phyloP scores from a whole-genome alignment of 2,888 invertebrate species.

The Brenthis hecate region DNA sequence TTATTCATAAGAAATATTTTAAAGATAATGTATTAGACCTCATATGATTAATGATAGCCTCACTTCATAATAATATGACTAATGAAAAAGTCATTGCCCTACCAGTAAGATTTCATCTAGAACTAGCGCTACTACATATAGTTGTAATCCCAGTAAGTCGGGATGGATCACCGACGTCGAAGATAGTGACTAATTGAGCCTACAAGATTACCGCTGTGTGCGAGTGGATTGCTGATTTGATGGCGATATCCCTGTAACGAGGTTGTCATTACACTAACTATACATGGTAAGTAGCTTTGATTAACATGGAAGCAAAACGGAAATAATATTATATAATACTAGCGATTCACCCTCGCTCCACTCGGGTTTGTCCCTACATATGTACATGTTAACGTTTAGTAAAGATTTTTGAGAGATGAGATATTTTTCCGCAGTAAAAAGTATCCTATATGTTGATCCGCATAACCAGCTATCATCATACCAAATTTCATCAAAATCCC shows the following conservation, averaged over 20 bases:
- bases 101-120: neutral
- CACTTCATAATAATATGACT: neutral
- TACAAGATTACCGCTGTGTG: constrained; percentile 20
- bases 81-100: neutral
- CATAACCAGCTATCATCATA: no score
- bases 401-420: no score
- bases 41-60: neutral
- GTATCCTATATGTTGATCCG: no score
- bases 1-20: neutral
- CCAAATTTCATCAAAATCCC: no score
- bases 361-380: no score
- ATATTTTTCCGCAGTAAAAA: no score
- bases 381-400: no score
- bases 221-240: constrained; percentile 21
- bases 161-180: constrained; percentile 6
- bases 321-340: no score
- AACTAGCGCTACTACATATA: neutral
- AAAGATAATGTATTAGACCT: neutral
- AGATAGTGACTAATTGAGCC: constrained; percentile 22
- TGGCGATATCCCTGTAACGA: constrained; percentile 13
- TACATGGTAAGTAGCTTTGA: neutral
- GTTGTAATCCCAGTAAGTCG: neutral
- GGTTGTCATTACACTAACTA: constrained; percentile 9
- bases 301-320: neutral
- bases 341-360: no score